Conservation (phyloP, 2,797 vertebrate species). For the Liasis olivaceus region DNA sequence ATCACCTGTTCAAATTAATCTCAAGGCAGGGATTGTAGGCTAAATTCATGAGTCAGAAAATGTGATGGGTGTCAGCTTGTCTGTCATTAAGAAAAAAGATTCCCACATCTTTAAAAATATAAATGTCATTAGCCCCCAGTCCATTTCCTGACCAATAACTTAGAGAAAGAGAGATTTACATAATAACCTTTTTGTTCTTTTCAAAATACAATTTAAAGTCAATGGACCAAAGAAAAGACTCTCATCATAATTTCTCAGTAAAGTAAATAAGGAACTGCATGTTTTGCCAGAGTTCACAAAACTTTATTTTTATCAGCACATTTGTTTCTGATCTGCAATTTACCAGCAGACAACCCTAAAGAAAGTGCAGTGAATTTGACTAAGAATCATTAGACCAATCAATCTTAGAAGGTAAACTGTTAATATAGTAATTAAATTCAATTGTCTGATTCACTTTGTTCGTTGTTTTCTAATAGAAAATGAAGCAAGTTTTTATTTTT, state of each 20-base stretch:
- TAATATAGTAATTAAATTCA: neutral
- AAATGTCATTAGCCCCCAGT: neutral
- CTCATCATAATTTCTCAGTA: neutral
- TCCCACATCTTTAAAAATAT: neutral
- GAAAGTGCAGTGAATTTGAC: neutral
- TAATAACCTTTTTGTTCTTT: neutral
- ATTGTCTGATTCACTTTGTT: neutral
- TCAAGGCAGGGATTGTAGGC: too few relatives aligned
- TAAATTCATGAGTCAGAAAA: too few relatives aligned
- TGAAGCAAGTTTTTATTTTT: neutral
- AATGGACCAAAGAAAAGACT: neutral
- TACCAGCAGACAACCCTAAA: neutral
- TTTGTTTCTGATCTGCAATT: neutral
- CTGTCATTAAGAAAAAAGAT: neutral
- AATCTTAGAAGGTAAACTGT: neutral
- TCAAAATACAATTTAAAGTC: neutral
- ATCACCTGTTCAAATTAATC: too few relatives aligned
- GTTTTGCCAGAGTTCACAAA: neutral
- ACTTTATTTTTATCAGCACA: neutral
- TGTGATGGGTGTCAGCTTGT: too few relatives aligned
- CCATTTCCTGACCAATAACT: neutral
- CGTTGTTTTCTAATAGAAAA: neutral
- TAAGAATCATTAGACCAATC: neutral
- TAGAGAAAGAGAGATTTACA: neutral
- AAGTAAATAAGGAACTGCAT: neutral